These are phyloP conservation scores for Galaxias olidus DNA, from an alignment of 2,797 vertebrate species.

Conservation along the genomic window DNA sequence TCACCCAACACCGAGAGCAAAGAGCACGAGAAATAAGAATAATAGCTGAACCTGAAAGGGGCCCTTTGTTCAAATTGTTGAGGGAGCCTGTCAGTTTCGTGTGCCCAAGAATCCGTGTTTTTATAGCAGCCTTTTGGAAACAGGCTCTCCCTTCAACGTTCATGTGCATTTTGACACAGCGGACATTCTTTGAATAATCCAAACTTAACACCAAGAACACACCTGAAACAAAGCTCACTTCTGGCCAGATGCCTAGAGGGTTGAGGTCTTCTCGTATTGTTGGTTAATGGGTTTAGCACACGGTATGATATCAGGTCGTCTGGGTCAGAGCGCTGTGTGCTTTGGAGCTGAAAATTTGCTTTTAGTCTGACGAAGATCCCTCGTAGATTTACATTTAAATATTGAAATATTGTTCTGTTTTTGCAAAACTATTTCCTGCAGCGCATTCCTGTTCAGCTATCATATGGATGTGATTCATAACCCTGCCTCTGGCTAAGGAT, in stretches of 20 bases:
- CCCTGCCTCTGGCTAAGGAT: too few species aligned
- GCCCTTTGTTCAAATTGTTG: constrained; percentile 31
- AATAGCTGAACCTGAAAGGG: constrained; percentile 24
- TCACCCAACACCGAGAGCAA: constrained; percentile 14
- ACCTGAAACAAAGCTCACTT: constrained; percentile 21
- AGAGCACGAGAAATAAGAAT: constrained; percentile 12
- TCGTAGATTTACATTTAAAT: too few species aligned
- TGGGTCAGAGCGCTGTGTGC: neutral
- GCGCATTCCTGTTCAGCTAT: too few species aligned
- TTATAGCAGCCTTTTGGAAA: constrained; percentile 9
- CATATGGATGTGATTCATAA: too few species aligned
- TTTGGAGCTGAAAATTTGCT: neutral
- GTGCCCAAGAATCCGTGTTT: constrained; percentile 16
- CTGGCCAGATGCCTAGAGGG: constrained; percentile 26
- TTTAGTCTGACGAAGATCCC: neutral
- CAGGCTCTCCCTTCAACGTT: constrained; percentile 7
- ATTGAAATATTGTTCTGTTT: too few species aligned
- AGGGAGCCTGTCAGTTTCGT: constrained; percentile 20
- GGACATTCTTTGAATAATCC: constrained; percentile 38
- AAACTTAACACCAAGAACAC: constrained; percentile 38
- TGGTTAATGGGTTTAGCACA: neutral
- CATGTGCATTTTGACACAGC: constrained; percentile 18
- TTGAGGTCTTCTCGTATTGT: constrained; percentile 10
- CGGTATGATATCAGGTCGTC: too few species aligned
- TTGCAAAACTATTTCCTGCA: too few species aligned